Percentiles rank a stretch among this genome's conserved stretches.
These are phyloP conservation scores for Pogonus chalceus DNA, from an alignment of 1,140 invertebrate species.

Conservation along the genomic window DNA sequence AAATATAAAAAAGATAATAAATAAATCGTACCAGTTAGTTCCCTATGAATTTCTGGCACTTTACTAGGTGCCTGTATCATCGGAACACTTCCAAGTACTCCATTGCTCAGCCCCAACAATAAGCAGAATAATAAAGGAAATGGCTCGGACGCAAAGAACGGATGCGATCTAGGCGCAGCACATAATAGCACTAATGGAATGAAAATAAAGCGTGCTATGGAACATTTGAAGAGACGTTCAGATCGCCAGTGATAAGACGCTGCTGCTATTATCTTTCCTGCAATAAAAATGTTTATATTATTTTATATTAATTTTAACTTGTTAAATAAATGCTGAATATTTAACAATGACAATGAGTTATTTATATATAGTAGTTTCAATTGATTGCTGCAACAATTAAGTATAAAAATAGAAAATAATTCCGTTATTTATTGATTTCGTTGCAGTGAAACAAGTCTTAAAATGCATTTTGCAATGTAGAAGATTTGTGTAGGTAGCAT, in stretches of 20 bases:
- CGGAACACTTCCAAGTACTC: constrained; percentile 77
- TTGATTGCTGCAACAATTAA: no score
- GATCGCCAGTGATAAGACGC: constrained; percentile 71
- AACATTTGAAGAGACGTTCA: constrained; percentile 50
- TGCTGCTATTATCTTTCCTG: constrained; percentile 60
- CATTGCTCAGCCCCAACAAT: constrained; percentile 73
- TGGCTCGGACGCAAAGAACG: constrained; percentile 59
- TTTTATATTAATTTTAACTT: constrained; percentile 1
- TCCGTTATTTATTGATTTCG: no score
- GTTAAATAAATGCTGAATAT: constrained; percentile 8
- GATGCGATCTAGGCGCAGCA: constrained; percentile 59
- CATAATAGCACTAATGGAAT: constrained; percentile 74
- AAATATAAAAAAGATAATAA: no score
- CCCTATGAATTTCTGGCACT: constrained; percentile 64
- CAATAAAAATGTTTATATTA: no score
- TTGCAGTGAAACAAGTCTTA: no score
- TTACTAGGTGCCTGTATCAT: constrained; percentile 82
- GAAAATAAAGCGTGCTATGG: constrained; percentile 12
- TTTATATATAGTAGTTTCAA: no score
- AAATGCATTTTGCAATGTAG: no score
- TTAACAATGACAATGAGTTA: no score
- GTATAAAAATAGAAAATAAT: no score
- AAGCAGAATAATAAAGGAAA: constrained; percentile 61
- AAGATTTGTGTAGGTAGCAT: no score
- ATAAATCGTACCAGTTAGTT: constrained; percentile 52